phyloP scores from a whole-genome alignment of 2,888 invertebrate genomes.

The Cepaea hortensis region DNA sequence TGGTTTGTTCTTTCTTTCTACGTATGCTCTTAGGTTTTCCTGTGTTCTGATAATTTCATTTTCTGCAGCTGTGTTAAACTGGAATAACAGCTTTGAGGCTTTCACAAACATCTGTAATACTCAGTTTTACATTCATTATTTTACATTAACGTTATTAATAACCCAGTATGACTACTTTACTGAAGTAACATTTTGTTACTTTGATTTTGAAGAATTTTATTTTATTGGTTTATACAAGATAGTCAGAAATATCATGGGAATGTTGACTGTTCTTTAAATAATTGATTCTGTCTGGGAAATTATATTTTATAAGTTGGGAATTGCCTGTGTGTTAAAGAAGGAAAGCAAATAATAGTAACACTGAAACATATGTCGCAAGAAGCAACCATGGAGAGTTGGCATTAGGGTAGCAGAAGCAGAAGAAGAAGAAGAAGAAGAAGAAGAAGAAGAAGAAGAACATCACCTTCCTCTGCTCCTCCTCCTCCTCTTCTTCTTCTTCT shows the following conservation, averaged over 20 bases:
- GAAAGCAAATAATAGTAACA: background rate
- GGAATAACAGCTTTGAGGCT: background rate
- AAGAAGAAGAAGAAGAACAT: background rate
- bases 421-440: background rate
- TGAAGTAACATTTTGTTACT: too few species aligned
- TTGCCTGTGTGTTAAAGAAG: background rate
- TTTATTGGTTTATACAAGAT: background rate
- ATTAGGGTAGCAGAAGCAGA: background rate
- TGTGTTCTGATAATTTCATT: background rate
- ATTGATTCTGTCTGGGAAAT: too few species aligned
- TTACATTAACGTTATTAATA: background rate
- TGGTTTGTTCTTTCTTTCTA: too few species aligned
- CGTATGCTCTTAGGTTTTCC: too few species aligned
- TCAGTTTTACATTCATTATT: background rate
- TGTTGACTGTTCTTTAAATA: too few species aligned
- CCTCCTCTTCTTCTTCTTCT: conserved; percentile 8
- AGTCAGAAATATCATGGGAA: too few species aligned
- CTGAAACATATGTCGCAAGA: too few species aligned
- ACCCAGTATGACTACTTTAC: too few species aligned
- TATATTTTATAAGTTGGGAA: background rate
- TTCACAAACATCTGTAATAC: background rate
- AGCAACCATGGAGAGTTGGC: too few species aligned
- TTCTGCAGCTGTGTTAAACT: background rate
- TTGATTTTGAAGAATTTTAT: too few species aligned
- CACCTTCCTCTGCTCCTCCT: conserved; percentile 2